These are phyloP conservation scores for Silurus lanzhouensis DNA, from an alignment of 2,797 vertebrate genomes.

Conservation along the genomic window DNA sequence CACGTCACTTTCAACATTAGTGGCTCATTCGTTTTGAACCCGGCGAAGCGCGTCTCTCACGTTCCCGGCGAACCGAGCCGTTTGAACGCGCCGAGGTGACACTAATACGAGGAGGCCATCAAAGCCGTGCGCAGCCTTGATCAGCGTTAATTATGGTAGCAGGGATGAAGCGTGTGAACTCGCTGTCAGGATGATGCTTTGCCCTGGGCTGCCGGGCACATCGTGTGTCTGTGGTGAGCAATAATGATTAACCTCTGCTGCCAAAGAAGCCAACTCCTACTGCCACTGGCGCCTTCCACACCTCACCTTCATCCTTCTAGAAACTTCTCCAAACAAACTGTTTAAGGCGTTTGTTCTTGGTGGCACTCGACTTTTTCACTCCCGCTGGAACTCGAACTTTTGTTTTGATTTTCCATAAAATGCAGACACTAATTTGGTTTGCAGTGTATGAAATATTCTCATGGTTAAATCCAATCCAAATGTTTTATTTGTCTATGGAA, in stretches of 20 bases:
- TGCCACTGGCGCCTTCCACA: conserved; percentile 2
- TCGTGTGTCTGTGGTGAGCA: conserved; percentile 34
- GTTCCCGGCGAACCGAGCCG: conserved; percentile 32
- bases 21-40: conserved; percentile 71
- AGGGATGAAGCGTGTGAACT: conserved; percentile 55
- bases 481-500: conserved; percentile 4
- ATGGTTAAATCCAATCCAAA: neutral
- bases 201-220: conserved; percentile 35
- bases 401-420: neutral
- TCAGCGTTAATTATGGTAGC: conserved; percentile 62
- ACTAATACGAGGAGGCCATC: conserved; percentile 62
- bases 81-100: conserved; percentile 59
- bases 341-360: neutral
- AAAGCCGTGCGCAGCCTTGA: conserved; percentile 58
- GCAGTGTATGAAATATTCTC: neutral
- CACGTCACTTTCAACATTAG: conserved; percentile 67
- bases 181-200: conserved; percentile 50
- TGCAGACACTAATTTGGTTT: neutral
- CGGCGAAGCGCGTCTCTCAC: conserved; percentile 48
- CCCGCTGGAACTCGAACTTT: neutral
- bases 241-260: conserved; percentile 50
- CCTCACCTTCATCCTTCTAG: conserved; percentile 5
- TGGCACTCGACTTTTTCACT: neutral
- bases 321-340: neutral
- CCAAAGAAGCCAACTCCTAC: neutral